A percentile compares a stretch with the other conserved stretches of the same genome.
These are phyloP conservation scores for Geopemphigus sp. DNA, from an alignment of 1,140 invertebrate genomes.

Conservation along the genomic window DNA sequence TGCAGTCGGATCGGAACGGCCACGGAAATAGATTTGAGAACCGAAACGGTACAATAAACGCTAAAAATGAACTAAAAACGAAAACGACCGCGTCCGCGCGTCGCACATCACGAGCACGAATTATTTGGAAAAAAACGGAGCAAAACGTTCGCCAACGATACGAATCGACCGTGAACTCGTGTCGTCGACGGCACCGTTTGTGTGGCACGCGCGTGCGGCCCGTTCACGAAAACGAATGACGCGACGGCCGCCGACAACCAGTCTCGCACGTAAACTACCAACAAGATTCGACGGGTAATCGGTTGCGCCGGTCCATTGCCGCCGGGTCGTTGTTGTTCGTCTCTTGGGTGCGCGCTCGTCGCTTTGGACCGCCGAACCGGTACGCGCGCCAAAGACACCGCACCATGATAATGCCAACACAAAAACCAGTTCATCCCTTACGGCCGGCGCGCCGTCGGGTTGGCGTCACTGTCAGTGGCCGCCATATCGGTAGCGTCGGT, in stretches of 20 bases:
- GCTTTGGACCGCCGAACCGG: constrained; percentile 12
- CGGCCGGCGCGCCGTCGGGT: neutral
- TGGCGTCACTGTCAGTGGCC: constrained; percentile 19
- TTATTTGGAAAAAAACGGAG: too few relatives aligned
- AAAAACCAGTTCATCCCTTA: neutral
- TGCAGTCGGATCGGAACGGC: too few relatives aligned
- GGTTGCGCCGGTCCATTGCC: neutral
- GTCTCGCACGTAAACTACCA: constrained; percentile 27
- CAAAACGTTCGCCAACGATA: too few relatives aligned
- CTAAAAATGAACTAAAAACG: too few relatives aligned
- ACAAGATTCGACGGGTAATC: neutral
- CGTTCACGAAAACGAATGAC: neutral
- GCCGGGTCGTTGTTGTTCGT: neutral
- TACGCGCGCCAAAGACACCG: neutral
- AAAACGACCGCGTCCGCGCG: too few relatives aligned
- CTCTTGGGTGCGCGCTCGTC: neutral
- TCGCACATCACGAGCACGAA: neutral
- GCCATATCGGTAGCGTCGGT: too few relatives aligned
- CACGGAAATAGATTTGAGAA: too few relatives aligned
- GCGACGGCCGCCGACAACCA: neutral
- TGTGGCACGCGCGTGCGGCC: too few relatives aligned
- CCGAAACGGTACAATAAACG: too few relatives aligned
- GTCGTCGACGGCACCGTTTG: neutral
- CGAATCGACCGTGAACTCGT: too few relatives aligned
- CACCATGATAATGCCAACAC: neutral